Percentiles rank a stretch among this genome's conserved stretches.
These are phyloP conservation scores for Drosophila mulleri DNA, from an alignment of 2,888 invertebrate species.

Conservation along the genomic window DNA sequence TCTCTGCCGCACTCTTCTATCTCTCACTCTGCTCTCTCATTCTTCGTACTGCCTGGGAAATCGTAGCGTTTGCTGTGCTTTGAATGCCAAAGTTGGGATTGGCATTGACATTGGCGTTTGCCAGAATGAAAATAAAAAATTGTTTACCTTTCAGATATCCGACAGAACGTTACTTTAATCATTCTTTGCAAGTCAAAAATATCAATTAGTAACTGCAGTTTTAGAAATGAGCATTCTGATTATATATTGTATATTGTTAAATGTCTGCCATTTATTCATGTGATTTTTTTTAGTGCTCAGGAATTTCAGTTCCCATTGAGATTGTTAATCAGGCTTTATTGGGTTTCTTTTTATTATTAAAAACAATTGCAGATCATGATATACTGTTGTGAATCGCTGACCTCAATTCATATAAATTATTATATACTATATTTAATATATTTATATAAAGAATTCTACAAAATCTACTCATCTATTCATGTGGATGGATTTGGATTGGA, in stretches of 20 bases:
- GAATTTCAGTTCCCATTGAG: neutral
- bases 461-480: no score
- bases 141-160: slow-evolving; percentile 46
- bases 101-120: slow-evolving; percentile 46
- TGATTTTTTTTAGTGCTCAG: neutral
- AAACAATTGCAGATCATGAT: no score
- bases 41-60: slow-evolving; percentile 57
- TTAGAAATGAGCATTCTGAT: neutral
- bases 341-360: no score
- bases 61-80: slow-evolving; percentile 49
- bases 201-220: neutral
- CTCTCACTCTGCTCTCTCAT: neutral
- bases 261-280: neutral
- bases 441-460: no score
- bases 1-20: neutral
- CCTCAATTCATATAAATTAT: no score
- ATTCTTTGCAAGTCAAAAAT: slow-evolving; percentile 7
- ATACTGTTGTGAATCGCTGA: no score
- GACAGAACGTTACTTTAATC: slow-evolving; percentile 8
- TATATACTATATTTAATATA: no score
- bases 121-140: slow-evolving; percentile 23
- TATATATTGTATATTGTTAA: no score
- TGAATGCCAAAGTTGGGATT: slow-evolving; percentile 52
- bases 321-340: no score
- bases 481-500: no score